Evolutionary conservation across 2,797 vertebrate species (phyloP).

Genomic region (Hydrocynus forskahlii): DNA sequence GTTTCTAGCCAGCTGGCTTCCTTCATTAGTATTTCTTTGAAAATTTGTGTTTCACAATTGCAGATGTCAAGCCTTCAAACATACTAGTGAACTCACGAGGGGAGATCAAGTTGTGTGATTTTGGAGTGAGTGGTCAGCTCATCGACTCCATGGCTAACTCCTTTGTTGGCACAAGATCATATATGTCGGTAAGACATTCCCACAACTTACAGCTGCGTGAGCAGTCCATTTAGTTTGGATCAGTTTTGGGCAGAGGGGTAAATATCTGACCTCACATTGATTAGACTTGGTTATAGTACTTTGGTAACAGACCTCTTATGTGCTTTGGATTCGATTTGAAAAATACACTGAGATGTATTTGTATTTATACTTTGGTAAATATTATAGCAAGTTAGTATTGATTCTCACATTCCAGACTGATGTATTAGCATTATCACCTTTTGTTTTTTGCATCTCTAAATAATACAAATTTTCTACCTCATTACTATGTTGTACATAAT

Average conservation of each 20-base stretch:
- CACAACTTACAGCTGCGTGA: neutral
- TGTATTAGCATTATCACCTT: neutral
- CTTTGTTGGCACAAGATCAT: conserved; percentile 87
- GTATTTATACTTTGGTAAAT: no score
- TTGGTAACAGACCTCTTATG: no score
- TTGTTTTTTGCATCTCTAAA: neutral
- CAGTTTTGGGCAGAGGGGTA: no score
- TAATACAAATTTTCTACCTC: neutral
- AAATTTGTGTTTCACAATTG: neutral
- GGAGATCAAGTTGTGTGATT: conserved; percentile 87
- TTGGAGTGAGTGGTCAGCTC: conserved; percentile 87
- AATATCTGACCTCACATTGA: no score
- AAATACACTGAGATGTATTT: no score
- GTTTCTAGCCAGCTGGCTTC: neutral
- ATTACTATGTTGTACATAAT: neutral
- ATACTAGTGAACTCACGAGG: conserved; percentile 87
- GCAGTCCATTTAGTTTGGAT: no score
- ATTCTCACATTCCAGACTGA: neutral
- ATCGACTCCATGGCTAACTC: conserved; percentile 91
- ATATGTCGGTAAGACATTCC: conserved; percentile 83
- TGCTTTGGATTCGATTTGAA: no score
- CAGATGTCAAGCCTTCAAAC: conserved; percentile 88
- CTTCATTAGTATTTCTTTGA: neutral
- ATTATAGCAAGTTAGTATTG: no score
- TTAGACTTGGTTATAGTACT: no score